A percentile compares a stretch with the other conserved stretches of the same genome.
Conservation (phyloP, 35 echinoderm and acorn worm species). For the Heliocidaris tuberculata region DNA sequence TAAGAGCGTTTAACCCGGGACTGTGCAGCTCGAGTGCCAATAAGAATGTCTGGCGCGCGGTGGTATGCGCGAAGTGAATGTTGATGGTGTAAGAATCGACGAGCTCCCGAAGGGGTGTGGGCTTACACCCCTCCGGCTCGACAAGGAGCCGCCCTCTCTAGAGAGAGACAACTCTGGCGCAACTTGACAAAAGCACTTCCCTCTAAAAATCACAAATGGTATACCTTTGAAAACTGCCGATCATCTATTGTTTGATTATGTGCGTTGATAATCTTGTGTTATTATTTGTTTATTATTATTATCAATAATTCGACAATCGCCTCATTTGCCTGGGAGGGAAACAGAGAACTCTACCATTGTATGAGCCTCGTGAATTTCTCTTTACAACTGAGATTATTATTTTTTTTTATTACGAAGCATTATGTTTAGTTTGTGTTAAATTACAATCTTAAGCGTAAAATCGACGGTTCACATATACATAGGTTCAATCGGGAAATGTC, state of each 20-base stretch:
- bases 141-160: not conserved
- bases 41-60: constrained; percentile 19
- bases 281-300: constrained; percentile 2
- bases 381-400: not conserved
- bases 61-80: constrained; percentile 1
- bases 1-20: constrained; percentile 31
- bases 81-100: not conserved
- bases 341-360: not conserved
- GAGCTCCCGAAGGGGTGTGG: constrained; percentile 15
- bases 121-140: constrained; percentile 9
- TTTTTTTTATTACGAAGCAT: not conserved
- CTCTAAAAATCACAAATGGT: not conserved
- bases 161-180: constrained; percentile 6
- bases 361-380: not conserved
- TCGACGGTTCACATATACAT: too few species aligned
- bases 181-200: not conserved
- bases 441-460: not conserved
- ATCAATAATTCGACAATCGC: not conserved
- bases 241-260: not conserved
- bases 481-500: too few species aligned
- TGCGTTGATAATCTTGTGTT: not conserved
- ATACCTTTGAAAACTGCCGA: constrained; percentile 11
- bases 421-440: not conserved
- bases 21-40: not conserved
- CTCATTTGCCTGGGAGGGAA: not conserved